A percentile compares a stretch with the other conserved stretches of the same genome.
phyloP scores from a whole-genome alignment of 2,797 vertebrate species.

The Psittacula derbiana region DNA sequence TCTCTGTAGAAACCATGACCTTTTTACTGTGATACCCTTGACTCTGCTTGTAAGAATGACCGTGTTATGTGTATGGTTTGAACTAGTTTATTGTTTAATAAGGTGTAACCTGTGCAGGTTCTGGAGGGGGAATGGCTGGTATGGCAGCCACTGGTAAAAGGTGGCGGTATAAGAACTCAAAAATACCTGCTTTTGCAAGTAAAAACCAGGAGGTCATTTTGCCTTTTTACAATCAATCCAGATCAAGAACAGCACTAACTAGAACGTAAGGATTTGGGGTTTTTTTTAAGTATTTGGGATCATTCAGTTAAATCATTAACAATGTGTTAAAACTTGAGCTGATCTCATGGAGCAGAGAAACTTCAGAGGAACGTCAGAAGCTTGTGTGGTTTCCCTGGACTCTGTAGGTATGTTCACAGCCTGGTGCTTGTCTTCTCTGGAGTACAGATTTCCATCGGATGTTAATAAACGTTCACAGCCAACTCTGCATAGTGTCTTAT shows the following conservation, averaged over 20 bases:
- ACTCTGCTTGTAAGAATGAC: background rate
- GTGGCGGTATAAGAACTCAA: fast-evolving
- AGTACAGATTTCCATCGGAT: background rate
- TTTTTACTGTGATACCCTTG: background rate
- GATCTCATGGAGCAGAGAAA: background rate
- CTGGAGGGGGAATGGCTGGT: background rate
- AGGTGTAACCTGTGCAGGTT: background rate
- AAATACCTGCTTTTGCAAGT: background rate
- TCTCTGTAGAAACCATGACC: background rate
- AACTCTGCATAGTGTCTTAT: slow-evolving; percentile 2
- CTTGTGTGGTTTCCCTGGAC: background rate
- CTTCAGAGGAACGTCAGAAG: background rate
- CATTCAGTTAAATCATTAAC: background rate
- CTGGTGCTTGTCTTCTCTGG: background rate
- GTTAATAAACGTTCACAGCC: slow-evolving; percentile 37
- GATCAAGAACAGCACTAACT: background rate
- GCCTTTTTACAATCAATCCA: background rate
- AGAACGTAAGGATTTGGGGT: background rate
- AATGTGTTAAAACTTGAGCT: background rate
- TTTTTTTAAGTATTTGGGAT: background rate
- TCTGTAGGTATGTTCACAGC: background rate
- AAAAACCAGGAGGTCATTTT: background rate
- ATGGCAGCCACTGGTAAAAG: background rate
- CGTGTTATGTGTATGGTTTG: background rate
- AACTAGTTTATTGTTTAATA: background rate